A percentile compares a stretch with the other conserved stretches of the same genome.
phyloP scores from a whole-genome alignment of 2,797 vertebrate species.

The Tenualosa ilisha region DNA sequence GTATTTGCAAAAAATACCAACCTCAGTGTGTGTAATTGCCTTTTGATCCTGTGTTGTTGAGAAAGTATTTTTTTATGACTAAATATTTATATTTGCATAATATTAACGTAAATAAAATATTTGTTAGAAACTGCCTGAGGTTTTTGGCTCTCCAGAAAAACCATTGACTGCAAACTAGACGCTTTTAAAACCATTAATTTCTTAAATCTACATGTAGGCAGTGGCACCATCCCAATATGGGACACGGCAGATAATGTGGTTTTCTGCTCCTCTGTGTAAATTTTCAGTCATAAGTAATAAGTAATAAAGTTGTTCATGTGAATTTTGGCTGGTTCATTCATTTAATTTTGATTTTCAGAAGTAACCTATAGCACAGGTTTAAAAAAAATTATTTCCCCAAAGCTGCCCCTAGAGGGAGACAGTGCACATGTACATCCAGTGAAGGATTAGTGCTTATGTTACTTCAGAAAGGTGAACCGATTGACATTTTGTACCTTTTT shows the following conservation, averaged over 20 bases:
- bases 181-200: neutral
- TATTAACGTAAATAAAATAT: neutral
- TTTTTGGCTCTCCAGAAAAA: neutral
- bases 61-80: neutral
- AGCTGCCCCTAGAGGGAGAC: neutral
- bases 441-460: neutral
- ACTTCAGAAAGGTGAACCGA: neutral
- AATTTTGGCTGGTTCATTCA: neutral
- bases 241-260: neutral
- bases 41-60: neutral
- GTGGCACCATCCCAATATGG: neutral
- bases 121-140: slow-evolving; percentile 5
- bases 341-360: neutral
- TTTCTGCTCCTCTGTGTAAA: no score
- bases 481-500: no score
- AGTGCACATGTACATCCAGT: neutral
- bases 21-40: neutral
- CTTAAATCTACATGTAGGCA: neutral
- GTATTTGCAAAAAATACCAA: neutral
- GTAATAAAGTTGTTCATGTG: neutral
- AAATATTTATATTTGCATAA: neutral
- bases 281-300: neutral
- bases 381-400: neutral
- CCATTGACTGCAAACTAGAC: neutral
- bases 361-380: neutral